Base-by-base conservation (phyloP, 2,888 invertebrate species). In the Eutolmus rufibarbis region DNA sequence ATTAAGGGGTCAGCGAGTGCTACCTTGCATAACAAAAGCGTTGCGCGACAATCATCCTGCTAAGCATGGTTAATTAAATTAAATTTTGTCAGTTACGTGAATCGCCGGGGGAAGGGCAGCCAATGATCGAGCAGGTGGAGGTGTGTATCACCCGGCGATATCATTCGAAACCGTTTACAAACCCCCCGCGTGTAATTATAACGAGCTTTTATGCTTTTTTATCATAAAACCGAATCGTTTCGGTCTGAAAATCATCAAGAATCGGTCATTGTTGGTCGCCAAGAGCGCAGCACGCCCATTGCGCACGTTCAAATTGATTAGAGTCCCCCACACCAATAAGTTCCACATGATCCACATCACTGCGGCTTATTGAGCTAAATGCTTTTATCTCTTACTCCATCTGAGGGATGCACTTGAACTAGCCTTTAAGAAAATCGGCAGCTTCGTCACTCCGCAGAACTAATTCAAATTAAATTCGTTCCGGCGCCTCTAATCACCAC, bases 241-340 rank as follows among this genome's bases (percentile, higher is more conserved):
- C 86, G 86, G 76, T 86, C 86, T 86, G 23, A 86, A 86, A 76
- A 86, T 5, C 51, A 46, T n/a, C 31, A 86, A 86, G 86, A 86
- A 86, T 86, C 46, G 46, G 40, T 28, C 34, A 86, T 86, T 86
- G 85, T 85, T 28, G n/a, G 7, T n/a, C 51, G n/a, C 51, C 37
- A 43, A n/a, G 37, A 76, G 43, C 46, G 43, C 19, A 78, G 7
- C 34, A 7, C 34, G 34, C 34, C 19, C 37, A 78, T 19, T 28
- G 79, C 34, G 51, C 79, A 28, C 31, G 40, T 5, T 16, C 79
- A 51, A 79, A 56, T 79, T 79, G 79, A 79, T 79, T 79, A 82
- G 37, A 34, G 16, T 14, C 56, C 37, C 57, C 37, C 57, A 57
- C 34, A 66, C 82, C 23, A 23, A 56, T 31, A 34, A n/a, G 23